A percentile compares a stretch with the other conserved stretches of the same genome.
Conservation (phyloP, 2,888 invertebrate species). For the Eilema sororculum region DNA sequence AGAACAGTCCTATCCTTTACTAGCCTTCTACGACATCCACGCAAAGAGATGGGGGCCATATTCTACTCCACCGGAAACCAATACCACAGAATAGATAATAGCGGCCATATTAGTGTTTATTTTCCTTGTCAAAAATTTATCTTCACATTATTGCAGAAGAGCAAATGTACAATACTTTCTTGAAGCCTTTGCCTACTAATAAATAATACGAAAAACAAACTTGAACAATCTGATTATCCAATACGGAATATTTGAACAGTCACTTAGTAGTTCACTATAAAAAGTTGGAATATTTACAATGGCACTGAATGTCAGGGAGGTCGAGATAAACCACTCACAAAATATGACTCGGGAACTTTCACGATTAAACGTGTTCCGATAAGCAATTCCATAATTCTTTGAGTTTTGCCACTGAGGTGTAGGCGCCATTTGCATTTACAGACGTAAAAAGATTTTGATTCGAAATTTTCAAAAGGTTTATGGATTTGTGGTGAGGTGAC, state of each 20-base stretch:
- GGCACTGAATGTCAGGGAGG: slow-evolving; percentile 14
- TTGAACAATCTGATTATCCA: not conserved
- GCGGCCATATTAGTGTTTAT: too few relatives aligned
- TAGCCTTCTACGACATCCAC: too few relatives aligned
- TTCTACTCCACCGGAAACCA: too few relatives aligned
- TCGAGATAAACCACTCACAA: slow-evolving; percentile 23
- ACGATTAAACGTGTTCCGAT: slow-evolving; percentile 51
- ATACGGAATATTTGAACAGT: not conserved
- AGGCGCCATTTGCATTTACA: slow-evolving; percentile 3
- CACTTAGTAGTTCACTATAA: not conserved
- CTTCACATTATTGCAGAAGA: too few relatives aligned
- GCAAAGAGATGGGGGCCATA: too few relatives aligned
- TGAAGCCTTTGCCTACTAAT: too few relatives aligned
- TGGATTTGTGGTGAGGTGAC: not conserved
- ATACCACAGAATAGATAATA: too few relatives aligned
- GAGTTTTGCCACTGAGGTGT: slow-evolving; percentile 6
- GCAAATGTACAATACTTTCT: too few relatives aligned
- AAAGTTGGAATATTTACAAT: slow-evolving; percentile 21
- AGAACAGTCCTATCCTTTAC: too few relatives aligned
- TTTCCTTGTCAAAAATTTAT: too few relatives aligned
- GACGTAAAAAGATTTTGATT: not conserved
- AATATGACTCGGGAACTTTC: slow-evolving; percentile 34
- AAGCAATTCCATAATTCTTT: slow-evolving; percentile 25
- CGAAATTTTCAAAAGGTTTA: not conserved
- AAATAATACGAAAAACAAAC: not conserved